phyloP scores from a whole-genome alignment of 2,113 vertebrate species.

The Oreochromis aureus region DNA sequence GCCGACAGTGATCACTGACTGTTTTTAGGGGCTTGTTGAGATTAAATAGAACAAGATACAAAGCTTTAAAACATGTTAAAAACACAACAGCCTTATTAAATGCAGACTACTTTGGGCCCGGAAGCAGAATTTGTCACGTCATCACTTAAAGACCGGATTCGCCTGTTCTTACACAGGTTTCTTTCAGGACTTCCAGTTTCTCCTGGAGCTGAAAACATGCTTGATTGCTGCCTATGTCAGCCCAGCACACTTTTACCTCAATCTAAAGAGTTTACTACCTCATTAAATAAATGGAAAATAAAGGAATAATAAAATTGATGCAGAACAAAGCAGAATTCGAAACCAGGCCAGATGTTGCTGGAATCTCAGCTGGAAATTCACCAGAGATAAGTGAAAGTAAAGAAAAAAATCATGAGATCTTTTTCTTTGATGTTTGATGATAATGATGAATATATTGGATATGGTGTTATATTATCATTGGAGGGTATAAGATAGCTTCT shows the following conservation, averaged over 20 bases:
- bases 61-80: too few species aligned
- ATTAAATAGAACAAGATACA: too few species aligned
- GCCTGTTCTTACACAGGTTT: background rate
- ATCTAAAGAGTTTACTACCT: background rate
- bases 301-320: background rate
- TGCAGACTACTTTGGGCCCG: too few species aligned
- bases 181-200: background rate
- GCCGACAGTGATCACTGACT: too few species aligned
- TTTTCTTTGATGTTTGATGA: background rate
- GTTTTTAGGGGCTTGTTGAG: too few species aligned
- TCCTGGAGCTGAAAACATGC: background rate
- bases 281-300: background rate
- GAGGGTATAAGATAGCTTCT: too few species aligned
- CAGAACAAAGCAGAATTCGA: background rate
- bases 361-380: background rate
- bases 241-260: background rate
- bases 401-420: background rate
- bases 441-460: too few species aligned
- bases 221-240: background rate
- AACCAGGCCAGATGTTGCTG: rapidly evolving
- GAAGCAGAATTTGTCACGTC: too few species aligned
- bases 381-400: background rate
- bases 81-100: too few species aligned
- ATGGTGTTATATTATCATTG: too few species aligned
- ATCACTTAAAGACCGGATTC: too few species aligned